phyloP scores from a whole-genome alignment of 2,888 invertebrate species.

The Ryuthela nishihirai region DNA sequence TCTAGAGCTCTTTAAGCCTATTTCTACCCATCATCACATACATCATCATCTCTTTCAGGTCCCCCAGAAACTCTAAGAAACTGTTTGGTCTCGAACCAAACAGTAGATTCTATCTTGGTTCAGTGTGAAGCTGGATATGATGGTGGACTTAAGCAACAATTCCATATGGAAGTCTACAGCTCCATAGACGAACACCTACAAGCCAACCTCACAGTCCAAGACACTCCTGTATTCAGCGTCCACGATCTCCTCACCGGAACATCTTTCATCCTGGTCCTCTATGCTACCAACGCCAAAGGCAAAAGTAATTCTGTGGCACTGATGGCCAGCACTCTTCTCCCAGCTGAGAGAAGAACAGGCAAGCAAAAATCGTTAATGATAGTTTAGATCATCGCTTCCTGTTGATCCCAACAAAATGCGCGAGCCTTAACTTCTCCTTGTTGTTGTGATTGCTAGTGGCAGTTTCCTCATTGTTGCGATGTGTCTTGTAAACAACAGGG shows the following conservation, averaged over 20 bases:
- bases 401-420: no score
- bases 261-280: constrained; percentile 70
- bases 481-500: no score
- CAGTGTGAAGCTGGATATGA: constrained; percentile 84
- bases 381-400: no score
- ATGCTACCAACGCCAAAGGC: constrained; percentile 78
- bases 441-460: no score
- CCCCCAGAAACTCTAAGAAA: constrained; percentile 92
- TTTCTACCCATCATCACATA: no score
- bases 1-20: no score
- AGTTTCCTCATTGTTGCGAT: no score
- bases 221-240: constrained; percentile 66
- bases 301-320: constrained; percentile 75
- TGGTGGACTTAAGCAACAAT: constrained; percentile 80
- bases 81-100: constrained; percentile 80
- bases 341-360: constrained; percentile 39
- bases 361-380: no score
- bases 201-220: constrained; percentile 67
- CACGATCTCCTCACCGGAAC: constrained; percentile 67
- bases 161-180: constrained; percentile 70
- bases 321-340: constrained; percentile 64
- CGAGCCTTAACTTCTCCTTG: no score
- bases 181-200: constrained; percentile 63
- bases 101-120: constrained; percentile 75
- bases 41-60: constrained; percentile 62